Percentiles rank a stretch among this genome's conserved stretches.
Evolutionary conservation across 2,888 invertebrate genomes (phyloP).

Genomic region (Plemyria rubiginata): DNA sequence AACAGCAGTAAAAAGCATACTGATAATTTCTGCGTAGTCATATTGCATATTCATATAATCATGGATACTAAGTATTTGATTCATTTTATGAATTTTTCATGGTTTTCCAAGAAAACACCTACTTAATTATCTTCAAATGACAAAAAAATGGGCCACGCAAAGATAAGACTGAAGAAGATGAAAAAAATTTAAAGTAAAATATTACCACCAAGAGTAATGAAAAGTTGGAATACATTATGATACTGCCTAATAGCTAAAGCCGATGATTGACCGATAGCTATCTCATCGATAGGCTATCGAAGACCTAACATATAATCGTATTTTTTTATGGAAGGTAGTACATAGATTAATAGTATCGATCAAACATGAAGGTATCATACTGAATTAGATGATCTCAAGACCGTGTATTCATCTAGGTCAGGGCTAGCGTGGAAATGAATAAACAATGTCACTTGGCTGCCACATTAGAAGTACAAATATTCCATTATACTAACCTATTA

Average conservation of each 20-base stretch:
- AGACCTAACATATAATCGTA: too few species aligned
- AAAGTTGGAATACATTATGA: neutral
- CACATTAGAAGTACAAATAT: neutral
- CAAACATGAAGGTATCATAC: too few species aligned
- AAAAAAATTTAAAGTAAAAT: neutral
- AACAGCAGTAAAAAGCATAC: too few species aligned
- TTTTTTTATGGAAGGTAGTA: too few species aligned
- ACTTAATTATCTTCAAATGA: conserved; percentile 1
- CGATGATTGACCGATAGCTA: neutral
- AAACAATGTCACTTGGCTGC: neutral
- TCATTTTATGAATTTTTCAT: neutral
- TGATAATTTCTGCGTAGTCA: too few species aligned
- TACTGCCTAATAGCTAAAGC: neutral
- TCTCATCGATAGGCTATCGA: neutral
- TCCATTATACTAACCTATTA: neutral
- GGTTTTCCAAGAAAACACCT: neutral
- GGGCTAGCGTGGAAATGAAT: conserved; percentile 45
- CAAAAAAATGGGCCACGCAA: conserved; percentile 14
- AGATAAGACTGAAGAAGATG: conserved; percentile 35
- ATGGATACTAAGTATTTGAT: too few species aligned
- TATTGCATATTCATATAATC: too few species aligned
- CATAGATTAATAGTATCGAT: conserved; percentile 3
- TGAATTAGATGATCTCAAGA: conserved; percentile 24
- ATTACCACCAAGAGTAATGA: neutral
- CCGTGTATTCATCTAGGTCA: conserved; percentile 57